Evolutionary conservation across 2,888 invertebrate species (phyloP).

Genomic region (Rhingia campestris): DNA sequence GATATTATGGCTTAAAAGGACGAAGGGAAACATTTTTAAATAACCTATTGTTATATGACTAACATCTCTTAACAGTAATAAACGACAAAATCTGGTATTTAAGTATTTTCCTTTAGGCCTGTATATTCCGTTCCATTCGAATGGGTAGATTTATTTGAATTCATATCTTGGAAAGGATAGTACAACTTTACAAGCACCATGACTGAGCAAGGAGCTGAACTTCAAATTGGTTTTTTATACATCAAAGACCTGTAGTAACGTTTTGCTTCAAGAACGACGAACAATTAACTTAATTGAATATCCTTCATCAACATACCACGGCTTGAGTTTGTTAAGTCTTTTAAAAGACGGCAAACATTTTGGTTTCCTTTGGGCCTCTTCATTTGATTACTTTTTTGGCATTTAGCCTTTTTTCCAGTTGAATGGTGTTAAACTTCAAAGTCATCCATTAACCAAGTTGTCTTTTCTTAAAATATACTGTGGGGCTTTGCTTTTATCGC

Average conservation of each 20-base stretch:
- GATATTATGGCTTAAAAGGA: neutral
- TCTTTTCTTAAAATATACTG: no score
- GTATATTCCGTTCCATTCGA: constrained; percentile 1
- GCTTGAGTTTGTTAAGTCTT: no score
- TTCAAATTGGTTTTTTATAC: neutral
- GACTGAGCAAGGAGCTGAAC: neutral
- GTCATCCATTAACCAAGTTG: no score
- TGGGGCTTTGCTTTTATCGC: no score
- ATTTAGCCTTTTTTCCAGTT: no score
- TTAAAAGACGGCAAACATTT: no score
- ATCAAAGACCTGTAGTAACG: no score
- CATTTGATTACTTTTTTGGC: no score
- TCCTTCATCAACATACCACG: no score
- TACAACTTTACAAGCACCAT: neutral
- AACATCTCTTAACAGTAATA: neutral
- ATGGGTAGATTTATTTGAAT: constrained; percentile 9
- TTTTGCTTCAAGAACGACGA: neutral
- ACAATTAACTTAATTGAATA: neutral
- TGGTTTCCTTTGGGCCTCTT: no score
- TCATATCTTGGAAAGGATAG: constrained; percentile 5
- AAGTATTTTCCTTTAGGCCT: neutral
- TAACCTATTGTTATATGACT: constrained; percentile 7
- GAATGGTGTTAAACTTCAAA: no score
- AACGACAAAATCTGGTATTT: neutral
- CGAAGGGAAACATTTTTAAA: neutral